Percentiles rank a stretch among this genome's conserved stretches.
Conservation (phyloP, 1,140 invertebrate species). For the Neodiprion virginianus region DNA sequence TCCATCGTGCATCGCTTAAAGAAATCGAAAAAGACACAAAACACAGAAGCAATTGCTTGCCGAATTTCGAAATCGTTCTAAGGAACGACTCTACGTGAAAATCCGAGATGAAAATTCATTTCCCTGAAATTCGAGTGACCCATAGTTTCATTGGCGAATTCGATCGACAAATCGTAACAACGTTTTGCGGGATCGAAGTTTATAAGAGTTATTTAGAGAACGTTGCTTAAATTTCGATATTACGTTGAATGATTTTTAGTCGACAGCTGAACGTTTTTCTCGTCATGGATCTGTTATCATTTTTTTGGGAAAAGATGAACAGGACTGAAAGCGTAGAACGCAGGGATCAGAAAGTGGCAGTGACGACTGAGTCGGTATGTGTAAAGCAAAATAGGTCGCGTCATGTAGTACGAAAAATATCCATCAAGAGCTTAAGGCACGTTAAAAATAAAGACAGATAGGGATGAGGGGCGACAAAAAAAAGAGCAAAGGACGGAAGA, state of each 20-base stretch:
- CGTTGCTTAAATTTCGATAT: neutral
- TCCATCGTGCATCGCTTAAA: no score
- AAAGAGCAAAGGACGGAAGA: no score
- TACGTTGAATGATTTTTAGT: neutral
- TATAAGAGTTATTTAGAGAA: neutral
- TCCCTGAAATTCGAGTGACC: neutral
- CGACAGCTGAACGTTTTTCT: no score
- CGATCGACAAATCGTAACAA: neutral
- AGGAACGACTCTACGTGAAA: neutral
- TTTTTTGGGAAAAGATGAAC: no score
- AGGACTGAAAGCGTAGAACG: no score
- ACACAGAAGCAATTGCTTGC: neutral
- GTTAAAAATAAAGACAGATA: neutral
- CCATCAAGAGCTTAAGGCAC: neutral
- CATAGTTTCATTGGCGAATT: neutral
- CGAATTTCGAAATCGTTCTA: neutral
- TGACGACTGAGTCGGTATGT: neutral
- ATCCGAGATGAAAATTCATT: neutral
- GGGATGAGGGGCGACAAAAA: no score
- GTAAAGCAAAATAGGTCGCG: neutral
- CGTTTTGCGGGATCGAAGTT: neutral
- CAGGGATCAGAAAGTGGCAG: no score
- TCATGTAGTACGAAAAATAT: neutral
- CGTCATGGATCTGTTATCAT: no score
- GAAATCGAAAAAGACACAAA: no score